These are phyloP conservation scores for Lasiurus cinereus DNA, from an alignment of 2,113 vertebrate species.

Conservation along the genomic window DNA sequence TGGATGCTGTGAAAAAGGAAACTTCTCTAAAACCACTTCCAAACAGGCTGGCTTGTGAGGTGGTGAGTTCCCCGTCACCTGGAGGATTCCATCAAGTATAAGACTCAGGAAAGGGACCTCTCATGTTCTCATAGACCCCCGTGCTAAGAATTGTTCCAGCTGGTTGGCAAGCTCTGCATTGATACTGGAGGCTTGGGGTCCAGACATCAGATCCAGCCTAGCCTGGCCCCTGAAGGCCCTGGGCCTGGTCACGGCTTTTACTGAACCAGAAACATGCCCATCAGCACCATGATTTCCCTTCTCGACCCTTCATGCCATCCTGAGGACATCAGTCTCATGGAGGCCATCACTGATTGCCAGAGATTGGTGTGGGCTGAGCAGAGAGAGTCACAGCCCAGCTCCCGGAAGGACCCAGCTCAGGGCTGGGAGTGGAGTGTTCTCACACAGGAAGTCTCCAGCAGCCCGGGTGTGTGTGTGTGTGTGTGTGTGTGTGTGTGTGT, in stretches of 20 bases:
- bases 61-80: not conserved
- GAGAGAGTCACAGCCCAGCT: not conserved
- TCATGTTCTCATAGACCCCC: not conserved
- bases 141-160: not conserved
- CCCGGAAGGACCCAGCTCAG: not conserved
- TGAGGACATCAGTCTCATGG: not conserved
- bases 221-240: not conserved
- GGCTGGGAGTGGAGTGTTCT: not conserved
- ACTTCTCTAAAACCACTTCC: not conserved
- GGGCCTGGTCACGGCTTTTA: not conserved
- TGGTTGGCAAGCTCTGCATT: not conserved
- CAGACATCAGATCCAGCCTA: not conserved
- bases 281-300: not conserved
- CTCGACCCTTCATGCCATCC: fast-evolving
- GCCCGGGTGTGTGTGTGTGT: not conserved
- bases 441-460: not conserved
- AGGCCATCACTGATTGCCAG: not conserved
- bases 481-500: not conserved
- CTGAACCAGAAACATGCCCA: not conserved
- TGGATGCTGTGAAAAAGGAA: not conserved
- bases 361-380: not conserved
- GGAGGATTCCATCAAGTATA: not conserved
- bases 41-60: not conserved
- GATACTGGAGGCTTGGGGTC: not conserved
- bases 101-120: not conserved